These are phyloP conservation scores for Andrena cerasifolii DNA, from an alignment of 1,140 invertebrate species.

Conservation along the genomic window DNA sequence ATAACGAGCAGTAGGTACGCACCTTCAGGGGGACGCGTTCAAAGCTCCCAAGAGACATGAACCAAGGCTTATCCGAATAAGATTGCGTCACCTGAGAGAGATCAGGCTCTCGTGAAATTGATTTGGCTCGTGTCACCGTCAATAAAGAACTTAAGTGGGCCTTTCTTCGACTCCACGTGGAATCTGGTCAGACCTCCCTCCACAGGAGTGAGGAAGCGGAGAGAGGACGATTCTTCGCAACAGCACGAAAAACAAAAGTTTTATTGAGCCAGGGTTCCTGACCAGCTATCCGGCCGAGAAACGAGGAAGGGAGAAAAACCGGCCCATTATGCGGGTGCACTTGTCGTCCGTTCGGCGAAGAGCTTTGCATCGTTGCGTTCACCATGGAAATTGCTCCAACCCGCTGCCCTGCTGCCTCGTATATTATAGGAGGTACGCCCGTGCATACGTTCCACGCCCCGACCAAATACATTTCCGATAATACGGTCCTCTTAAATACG, in stretches of 20 bases:
- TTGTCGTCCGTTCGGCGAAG: conserved; percentile 50
- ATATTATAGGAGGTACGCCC: conserved; percentile 1
- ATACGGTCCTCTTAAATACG: not conserved
- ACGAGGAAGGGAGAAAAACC: conserved; percentile 34
- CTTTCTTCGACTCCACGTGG: conserved; percentile 39
- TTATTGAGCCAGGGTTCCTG: conserved; percentile 44
- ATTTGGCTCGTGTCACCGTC: conserved; percentile 55
- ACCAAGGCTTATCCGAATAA: not conserved
- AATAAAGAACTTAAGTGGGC: conserved; percentile 45
- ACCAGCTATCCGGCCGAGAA: not conserved
- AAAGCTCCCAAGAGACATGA: conserved; percentile 8
- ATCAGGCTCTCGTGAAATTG: conserved; percentile 31
- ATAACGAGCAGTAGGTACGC: not conserved
- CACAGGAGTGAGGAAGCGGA: not conserved
- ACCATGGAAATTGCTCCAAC: conserved; percentile 18
- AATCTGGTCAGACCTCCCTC: conserved; percentile 27
- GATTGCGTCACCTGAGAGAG: conserved; percentile 27
- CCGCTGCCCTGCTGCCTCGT: not conserved
- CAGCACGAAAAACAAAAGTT: conserved; percentile 42
- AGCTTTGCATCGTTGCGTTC: conserved; percentile 42
- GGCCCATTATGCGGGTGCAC: conserved; percentile 51
- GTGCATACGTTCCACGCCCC: too few species aligned
- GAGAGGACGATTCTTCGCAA: not conserved
- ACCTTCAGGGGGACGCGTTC: not conserved
- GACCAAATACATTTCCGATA: not conserved